phyloP scores from a whole-genome alignment of 2,888 invertebrate genomes.

The Acleris sparsana region DNA sequence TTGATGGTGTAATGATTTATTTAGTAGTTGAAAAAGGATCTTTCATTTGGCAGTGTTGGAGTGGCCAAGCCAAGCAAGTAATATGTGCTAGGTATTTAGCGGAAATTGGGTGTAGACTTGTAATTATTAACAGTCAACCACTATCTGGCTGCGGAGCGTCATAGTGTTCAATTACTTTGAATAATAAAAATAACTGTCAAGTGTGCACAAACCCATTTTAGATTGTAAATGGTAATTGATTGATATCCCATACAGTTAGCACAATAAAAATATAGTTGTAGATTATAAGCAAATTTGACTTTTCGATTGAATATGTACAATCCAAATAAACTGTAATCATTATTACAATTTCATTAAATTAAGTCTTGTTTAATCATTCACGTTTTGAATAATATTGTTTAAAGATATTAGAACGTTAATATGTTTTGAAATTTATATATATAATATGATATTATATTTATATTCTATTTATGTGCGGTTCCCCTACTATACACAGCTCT shows the following conservation, averaged over 20 bases:
- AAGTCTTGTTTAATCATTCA: conserved; percentile 49
- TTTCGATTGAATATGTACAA: conserved; percentile 78
- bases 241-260: conserved; percentile 61
- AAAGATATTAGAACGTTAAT: conserved; percentile 69
- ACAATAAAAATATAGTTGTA: conserved; percentile 63
- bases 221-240: conserved; percentile 44
- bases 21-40: no score
- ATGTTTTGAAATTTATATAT: conserved; percentile 79
- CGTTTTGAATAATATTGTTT: conserved; percentile 60
- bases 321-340: conserved; percentile 76
- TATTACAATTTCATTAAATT: conserved; percentile 60
- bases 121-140: no score
- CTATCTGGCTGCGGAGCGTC: conserved; percentile 48
- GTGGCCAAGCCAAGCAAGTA: no score
- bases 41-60: no score
- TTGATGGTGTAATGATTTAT: no score
- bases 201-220: conserved; percentile 70
- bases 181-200: conserved; percentile 39
- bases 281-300: conserved; percentile 67
- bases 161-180: conserved; percentile 51
- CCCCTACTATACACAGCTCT: conserved; percentile 69
- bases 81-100: no score
- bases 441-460: conserved; percentile 39
- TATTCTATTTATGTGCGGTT: conserved; percentile 53
- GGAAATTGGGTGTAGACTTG: no score